Base-by-base conservation (phyloP, 2,113 vertebrate species). In the Festucalex cinctus region DNA sequence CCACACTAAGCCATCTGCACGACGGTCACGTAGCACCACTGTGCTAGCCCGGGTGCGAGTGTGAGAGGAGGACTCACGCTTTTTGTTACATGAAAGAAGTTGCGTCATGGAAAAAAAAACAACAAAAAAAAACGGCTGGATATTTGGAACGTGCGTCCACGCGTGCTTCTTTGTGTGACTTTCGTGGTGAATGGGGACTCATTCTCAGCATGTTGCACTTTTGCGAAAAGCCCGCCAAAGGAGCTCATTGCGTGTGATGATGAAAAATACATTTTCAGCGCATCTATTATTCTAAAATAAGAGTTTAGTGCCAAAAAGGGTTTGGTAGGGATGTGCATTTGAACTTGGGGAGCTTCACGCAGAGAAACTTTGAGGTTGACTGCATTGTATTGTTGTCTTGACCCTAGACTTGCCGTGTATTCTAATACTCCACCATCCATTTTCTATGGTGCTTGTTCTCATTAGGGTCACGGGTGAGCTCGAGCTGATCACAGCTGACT, bases 81-180 rank as follows among this genome's bases (percentile, higher is more conserved):
- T 78, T 69, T 48, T 59, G 35, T 64, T 76, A 76, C 78, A 79
- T 91, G 86, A 92, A 93, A 85, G 62, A 82, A 86, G 78, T 90
- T 89, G 85, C 90, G 91, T 92, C 91, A 92, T 90, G 91, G 90
- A 93, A 93, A 88, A 79, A 80, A 86, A 62, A 60, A 22, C n/a
- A n/a, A 93, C 92, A 88, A 79, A 80, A 19, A 56, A 16, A 19
- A 35, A n/a, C 20, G 9, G 10, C 20, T 71, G 68, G 75, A 78
- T 68, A 79, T 84, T 69, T 63, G 60, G 43, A 79, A 76, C 71
- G 73, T 68, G 80, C 74, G 77, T 66, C 65, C 68, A 71, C 77
- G 59, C 26, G 64, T 63, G 61, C 41, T 53, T 56, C 32, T 64
- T 37, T 6, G 14, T 8, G 19, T 13, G 58, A 41, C 10, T 59